A percentile compares a stretch with the other conserved stretches of the same genome.
These are phyloP conservation scores for Trichonephila inaurata DNA, from an alignment of 1,140 invertebrate species.

Conservation along the genomic window DNA sequence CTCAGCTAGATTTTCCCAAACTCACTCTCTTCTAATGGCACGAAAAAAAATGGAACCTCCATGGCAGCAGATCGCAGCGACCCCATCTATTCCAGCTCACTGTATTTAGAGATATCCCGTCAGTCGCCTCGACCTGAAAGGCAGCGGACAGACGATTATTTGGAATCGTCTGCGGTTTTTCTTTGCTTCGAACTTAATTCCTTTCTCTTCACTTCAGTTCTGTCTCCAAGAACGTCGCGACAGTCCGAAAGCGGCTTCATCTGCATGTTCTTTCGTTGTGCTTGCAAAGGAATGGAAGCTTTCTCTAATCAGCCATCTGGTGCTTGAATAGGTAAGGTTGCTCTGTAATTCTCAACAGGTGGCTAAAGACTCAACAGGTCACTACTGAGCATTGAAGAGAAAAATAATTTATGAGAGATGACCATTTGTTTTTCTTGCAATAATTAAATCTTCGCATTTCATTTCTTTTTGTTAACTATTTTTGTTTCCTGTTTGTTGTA, in stretches of 20 bases:
- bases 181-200: not conserved
- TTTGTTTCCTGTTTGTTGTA: not conserved
- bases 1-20: not conserved
- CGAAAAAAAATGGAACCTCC: not conserved
- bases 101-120: constrained; percentile 3
- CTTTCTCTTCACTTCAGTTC: not conserved
- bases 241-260: not conserved
- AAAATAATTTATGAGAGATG: not conserved
- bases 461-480: not conserved
- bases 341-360: constrained; percentile 19
- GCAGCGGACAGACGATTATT: constrained; percentile 34
- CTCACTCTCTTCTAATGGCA: not conserved
- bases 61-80: not conserved
- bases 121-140: not conserved
- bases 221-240: not conserved
- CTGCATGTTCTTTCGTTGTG: not conserved
- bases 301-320: constrained; percentile 36
- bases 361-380: not conserved
- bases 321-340: constrained; percentile 13
- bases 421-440: not conserved
- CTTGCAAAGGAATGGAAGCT: constrained; percentile 31
- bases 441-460: not conserved
- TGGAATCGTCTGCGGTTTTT: constrained; percentile 25
- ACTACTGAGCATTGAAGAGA: not conserved
- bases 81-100: not conserved